Percentiles rank a stretch among this genome's conserved stretches.
Conservation (phyloP, 2,113 vertebrate species). For the Danio rerio region DNA sequence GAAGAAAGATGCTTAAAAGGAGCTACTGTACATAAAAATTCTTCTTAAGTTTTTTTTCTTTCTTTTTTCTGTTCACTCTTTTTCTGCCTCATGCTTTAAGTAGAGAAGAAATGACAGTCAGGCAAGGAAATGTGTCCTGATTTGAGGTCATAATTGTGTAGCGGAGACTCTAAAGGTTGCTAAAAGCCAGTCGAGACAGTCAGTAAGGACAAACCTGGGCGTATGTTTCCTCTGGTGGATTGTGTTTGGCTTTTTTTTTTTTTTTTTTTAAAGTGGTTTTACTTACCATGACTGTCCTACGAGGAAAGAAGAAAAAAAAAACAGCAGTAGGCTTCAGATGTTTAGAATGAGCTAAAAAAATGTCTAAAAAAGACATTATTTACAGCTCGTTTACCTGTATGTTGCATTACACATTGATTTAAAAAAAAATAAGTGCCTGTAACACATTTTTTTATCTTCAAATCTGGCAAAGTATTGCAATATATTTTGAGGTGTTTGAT, state of each 20-base stretch:
- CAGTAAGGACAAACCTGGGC: constrained; percentile 37
- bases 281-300: not conserved
- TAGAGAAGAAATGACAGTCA: not conserved
- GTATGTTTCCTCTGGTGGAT: constrained; percentile 9
- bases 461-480: not conserved
- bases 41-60: not conserved
- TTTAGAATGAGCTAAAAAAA: not conserved
- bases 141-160: not conserved
- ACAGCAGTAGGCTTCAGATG: constrained; percentile 1
- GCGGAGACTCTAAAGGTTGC: constrained; percentile 19
- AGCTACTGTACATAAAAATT: not conserved
- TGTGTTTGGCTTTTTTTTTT: not conserved
- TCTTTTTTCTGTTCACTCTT: constrained; percentile 5
- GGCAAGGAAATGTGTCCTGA: not conserved
- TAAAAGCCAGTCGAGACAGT: constrained; percentile 33
- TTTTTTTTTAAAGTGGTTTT: constrained; percentile 1
- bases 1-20: not conserved
- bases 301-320: not conserved
- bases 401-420: too few relatives aligned
- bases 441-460: too few relatives aligned
- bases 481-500: not conserved
- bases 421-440: too few relatives aligned
- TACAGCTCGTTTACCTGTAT: too few relatives aligned
- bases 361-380: not conserved
- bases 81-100: not conserved